Conservation (phyloP, 2,797 vertebrate species). For the Clamator glandarius region DNA sequence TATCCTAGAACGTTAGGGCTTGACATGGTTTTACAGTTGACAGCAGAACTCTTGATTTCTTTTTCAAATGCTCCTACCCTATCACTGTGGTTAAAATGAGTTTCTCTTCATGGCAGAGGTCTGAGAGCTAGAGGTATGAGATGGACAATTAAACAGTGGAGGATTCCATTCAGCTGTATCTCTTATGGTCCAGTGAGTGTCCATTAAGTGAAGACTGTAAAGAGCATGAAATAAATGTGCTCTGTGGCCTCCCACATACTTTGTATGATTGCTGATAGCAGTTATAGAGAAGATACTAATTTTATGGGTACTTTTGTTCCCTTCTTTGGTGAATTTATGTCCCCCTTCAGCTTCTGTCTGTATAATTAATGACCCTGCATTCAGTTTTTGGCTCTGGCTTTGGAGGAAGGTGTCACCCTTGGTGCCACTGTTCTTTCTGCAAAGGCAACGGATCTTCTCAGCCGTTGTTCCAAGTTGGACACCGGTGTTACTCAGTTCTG, state of each 20-base stretch:
- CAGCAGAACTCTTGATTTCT: not conserved
- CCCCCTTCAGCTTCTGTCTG: not conserved
- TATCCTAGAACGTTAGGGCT: not conserved
- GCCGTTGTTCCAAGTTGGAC: not conserved
- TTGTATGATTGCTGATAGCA: not conserved
- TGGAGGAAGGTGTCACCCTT: not conserved
- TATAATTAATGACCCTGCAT: not conserved
- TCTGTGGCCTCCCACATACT: not conserved
- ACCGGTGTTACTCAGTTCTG: not conserved
- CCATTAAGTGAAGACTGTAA: not conserved
- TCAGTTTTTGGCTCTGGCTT: not conserved
- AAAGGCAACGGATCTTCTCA: not conserved
- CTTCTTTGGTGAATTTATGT: constrained; percentile 18
- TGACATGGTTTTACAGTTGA: not conserved
- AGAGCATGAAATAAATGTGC: not conserved
- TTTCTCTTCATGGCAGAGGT: not conserved
- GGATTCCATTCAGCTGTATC: not conserved
- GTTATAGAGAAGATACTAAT: not conserved
- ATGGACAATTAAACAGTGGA: not conserved
- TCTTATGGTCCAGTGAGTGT: not conserved
- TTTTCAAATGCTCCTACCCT: not conserved
- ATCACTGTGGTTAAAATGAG: not conserved
- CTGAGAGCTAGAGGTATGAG: not conserved
- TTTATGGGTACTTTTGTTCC: not conserved
- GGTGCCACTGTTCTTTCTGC: not conserved